Base-by-base conservation (phyloP, 2,113 vertebrate species). In the Eublepharis macularius region DNA sequence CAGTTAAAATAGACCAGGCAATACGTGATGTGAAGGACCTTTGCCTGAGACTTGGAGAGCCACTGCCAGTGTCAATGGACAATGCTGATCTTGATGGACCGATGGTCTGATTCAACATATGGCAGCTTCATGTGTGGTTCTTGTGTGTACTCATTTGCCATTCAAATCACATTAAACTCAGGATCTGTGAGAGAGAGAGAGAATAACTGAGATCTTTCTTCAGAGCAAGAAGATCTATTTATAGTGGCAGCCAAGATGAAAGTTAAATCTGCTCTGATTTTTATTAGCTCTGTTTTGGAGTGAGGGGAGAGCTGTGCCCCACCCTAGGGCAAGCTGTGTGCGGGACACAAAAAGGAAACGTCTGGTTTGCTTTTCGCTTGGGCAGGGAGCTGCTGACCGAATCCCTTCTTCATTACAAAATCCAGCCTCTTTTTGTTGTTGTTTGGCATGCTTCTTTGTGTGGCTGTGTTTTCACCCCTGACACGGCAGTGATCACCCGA, bases 321-420 rank as follows among this genome's bases (percentile, higher is more conserved):
- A 51, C 49, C 60, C 60, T 26, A 26, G 6, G 26, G 60, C 13
- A 66, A 57, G 34, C 63, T 76, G 12, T 0, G 0, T 60, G 36
- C 68, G 43, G 11, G 26, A 2, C 36, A 75, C 6, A 70, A 73
- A 82, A 81, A 81, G 66, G 76, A 75, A 39, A 77, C 80, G 36
- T 84, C 51, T 65, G 51, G 75, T 1, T 3, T 65, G 81, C 32
- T 76, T 88, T 89, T 80, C 36, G 47, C 8, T n/a, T 74, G 65
- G 80, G 72, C 65, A 51, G 82, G 82, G 74, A 76, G 81, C 70
- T 90, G 81, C 80, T 93, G 49, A 49, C 75, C 78, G 77, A 47
- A 68, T 88, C 86, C 8, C 68, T 70, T 41, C 68, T 69, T 78
- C 43, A 1, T 80, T 77, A 11, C 51, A 83, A 86, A 80, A 49